phyloP scores from a whole-genome alignment of 2,797 vertebrate genomes.

The Neostethus bicornis region DNA sequence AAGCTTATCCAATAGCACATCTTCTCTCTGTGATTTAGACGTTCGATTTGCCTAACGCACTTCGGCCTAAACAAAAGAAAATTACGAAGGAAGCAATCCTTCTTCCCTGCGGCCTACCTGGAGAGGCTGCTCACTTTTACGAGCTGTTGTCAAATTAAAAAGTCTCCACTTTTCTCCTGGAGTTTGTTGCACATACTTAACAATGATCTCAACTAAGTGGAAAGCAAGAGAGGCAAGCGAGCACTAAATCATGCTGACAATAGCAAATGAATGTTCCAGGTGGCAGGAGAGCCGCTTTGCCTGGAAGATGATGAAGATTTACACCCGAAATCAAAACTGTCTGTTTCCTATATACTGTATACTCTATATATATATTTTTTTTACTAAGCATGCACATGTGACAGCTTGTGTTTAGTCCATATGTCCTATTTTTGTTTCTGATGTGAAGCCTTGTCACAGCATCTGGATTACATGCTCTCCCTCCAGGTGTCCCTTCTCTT shows the following conservation, averaged over 20 bases:
- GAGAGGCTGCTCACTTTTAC: constrained; percentile 28
- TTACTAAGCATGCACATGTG: not conserved
- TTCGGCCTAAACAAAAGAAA: constrained; percentile 4
- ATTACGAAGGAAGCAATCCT: constrained; percentile 7
- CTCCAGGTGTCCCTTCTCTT: constrained; percentile 18
- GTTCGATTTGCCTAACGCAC: not conserved
- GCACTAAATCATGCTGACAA: constrained; percentile 57
- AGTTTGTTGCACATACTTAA: constrained; percentile 35
- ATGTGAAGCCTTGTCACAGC: constrained; percentile 42
- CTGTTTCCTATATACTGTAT: too few relatives aligned
- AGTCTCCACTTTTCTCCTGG: constrained; percentile 24
- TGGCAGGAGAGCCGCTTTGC: constrained; percentile 17
- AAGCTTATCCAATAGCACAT: constrained; percentile 1
- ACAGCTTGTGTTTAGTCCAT: constrained; percentile 30
- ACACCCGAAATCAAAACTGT: constrained; percentile 9
- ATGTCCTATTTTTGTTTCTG: constrained; percentile 23
- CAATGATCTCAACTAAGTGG: constrained; percentile 40
- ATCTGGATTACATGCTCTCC: constrained; percentile 51
- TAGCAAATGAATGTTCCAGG: constrained; percentile 51
- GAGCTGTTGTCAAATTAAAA: constrained; percentile 44
- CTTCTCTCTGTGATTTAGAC: constrained; percentile 1
- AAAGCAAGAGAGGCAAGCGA: constrained; percentile 27
- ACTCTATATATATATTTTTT: constrained; percentile 8
- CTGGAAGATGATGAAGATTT: constrained; percentile 31
- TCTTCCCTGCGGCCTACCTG: constrained; percentile 21